Conservation (phyloP, 2,888 invertebrate genomes). For the Thelaira solivaga region DNA sequence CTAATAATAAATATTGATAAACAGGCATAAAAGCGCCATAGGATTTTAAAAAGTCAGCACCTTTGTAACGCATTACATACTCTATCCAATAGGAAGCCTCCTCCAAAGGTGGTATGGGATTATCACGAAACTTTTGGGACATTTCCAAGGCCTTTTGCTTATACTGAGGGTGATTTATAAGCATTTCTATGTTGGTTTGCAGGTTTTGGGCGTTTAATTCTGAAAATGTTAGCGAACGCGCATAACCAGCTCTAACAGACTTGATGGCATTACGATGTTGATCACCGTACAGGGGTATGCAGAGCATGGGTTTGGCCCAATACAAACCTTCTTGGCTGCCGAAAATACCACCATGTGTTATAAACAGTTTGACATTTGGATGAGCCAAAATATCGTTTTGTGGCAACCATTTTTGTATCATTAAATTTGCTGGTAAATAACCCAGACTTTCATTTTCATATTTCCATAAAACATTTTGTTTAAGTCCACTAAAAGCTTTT, state of each 20-base stretch:
- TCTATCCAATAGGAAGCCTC: constrained; percentile 82
- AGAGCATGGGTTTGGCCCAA: constrained; percentile 77
- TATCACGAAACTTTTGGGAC: constrained; percentile 79
- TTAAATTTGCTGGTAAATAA: constrained; percentile 76
- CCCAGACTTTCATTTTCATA: constrained; percentile 77
- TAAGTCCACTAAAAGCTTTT: constrained; percentile 76
- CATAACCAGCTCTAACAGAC: constrained; percentile 75
- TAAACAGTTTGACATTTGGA: constrained; percentile 77
- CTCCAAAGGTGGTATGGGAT: constrained; percentile 79
- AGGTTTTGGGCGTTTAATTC: constrained; percentile 74
- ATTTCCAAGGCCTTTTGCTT: constrained; percentile 76
- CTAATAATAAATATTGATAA: constrained; percentile 77
- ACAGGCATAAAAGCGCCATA: constrained; percentile 75
- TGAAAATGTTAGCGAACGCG: constrained; percentile 72
- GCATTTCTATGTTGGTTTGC: constrained; percentile 71
- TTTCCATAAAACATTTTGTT: constrained; percentile 79
- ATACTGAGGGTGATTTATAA: constrained; percentile 75
- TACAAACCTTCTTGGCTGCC: constrained; percentile 77
- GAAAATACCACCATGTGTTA: constrained; percentile 77
- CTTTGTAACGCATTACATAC: constrained; percentile 78
- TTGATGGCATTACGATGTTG: constrained; percentile 76
- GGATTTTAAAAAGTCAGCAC: constrained; percentile 76
- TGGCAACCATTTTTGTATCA: constrained; percentile 79
- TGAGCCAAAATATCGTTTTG: constrained; percentile 79
- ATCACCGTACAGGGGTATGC: constrained; percentile 77